Evolutionary conservation across 2,113 vertebrate species (phyloP), one percentile per base, ranked within the genome.

Genomic region (Pelecanus crispus): DNA sequence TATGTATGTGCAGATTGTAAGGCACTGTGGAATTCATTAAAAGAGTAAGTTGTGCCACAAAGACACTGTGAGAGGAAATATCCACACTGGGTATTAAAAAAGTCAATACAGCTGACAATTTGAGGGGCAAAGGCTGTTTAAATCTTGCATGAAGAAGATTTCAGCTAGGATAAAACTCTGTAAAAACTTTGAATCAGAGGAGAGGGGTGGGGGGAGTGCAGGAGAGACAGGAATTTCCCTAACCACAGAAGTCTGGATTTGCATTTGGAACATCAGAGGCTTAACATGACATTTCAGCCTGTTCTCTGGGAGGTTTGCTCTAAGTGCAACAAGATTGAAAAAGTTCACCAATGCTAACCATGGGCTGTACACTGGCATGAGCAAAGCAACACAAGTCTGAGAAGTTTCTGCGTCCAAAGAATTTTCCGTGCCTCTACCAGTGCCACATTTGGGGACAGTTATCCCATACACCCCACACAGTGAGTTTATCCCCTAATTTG

Each of bases 391-490:
- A 36, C 14, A 28, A 40, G 49, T 12, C 40, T n/a, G 32, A 59
- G 56, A 32, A 68, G 10, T 38, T 86, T 49, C 20, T 58, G 9
- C 18, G 32, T 20, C 3, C 72, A 45, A 7, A n/a, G 17, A 40
- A 17, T 49, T 61, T 65, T 80, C 28, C 36, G 8, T 61, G 7
- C 28, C 24, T 81, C 58, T 15, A 15, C 28, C 56, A 71, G 44
- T 65, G 40, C 28, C 61, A 17, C 5, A 22, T 5, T n/a, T 74
- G 17, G 24, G 24, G 24, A 74, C 24, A 65, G 32, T 29, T 44
- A 49, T 9, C 55, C n/a, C 11, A 11, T 44, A 65, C 31, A 29
- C 11, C 4, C 36, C 10, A 36, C 26, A 53, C 0, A 0, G 9
- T 16, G 17, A 70, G 17, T 53, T 68, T 55, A 58, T 26, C 21